Evolutionary conservation across 2,113 vertebrate species (phyloP), one percentile per base, ranked within the genome.

Genomic region (Chlorodrepanis virens): DNA sequence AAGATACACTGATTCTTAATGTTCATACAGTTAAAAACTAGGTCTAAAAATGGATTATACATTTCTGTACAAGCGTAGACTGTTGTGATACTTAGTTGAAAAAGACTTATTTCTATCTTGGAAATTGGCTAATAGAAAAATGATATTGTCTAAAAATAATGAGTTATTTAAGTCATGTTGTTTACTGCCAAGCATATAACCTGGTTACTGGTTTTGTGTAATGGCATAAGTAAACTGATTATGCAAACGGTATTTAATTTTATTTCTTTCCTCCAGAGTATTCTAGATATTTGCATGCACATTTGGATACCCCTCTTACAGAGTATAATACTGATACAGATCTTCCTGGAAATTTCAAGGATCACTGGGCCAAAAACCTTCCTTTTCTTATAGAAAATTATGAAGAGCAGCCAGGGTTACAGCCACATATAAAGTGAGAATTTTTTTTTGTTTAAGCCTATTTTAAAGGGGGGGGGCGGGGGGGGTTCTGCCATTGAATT

Each of bases 321-420:
- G 99, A 99, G 56, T 99, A 99, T 93, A 99, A 98, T 65, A 97
- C 99, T 80, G 99, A 99, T 86, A 86, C 79, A 88, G 99, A 99
- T 94, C 98, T 99, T 87, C 99, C 99, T 4, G 99, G 99, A 71
- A 99, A 98, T 97, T 99, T 99, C 92, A 99, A 99, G 95, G 99
- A 99, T 88, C 99, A 99, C 96, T 99, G 99, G 99, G 99, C 99
- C 53, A 99, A 99, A 94, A 99, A 98, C 89, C 98, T 99, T 65
- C 99, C 99, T 63, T 99, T 99, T 94, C 98, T 99, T 60, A 99
- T 99, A 86, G 99, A 99, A 52, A 99, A 99, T 74, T 99, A 99
- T n/a, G 99, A 99, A 89, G 99, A 99, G 40, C 99, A 99, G 95
- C 99, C 99, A 4, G 99, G 99, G 17, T 95, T 99, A 65, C 99